These are phyloP conservation scores for Characodon lateralis DNA, from an alignment of 2,797 vertebrate genomes.

Conservation along the genomic window DNA sequence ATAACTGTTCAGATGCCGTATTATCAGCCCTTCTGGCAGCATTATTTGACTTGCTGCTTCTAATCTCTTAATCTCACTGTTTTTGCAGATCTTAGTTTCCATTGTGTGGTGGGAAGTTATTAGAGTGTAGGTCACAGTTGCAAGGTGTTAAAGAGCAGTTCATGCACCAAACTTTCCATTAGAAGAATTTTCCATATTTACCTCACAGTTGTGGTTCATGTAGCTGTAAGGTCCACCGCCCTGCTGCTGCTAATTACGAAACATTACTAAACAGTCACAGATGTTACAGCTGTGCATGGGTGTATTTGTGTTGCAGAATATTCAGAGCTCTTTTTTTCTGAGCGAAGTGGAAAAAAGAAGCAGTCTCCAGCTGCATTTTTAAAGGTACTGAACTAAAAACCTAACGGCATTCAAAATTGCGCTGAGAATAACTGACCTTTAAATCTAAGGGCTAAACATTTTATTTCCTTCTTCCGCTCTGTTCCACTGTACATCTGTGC, in stretches of 20 bases:
- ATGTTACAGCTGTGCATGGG: constrained; percentile 56
- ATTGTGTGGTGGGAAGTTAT: constrained; percentile 30
- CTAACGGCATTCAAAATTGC: neutral
- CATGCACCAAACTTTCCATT: constrained; percentile 71
- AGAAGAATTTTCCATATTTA: constrained; percentile 73
- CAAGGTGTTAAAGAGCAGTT: constrained; percentile 16
- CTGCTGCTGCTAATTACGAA: constrained; percentile 61
- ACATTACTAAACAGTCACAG: constrained; percentile 62
- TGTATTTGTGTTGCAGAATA: constrained; percentile 24
- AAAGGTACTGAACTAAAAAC: constrained; percentile 4
- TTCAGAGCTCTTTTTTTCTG: constrained; percentile 2
- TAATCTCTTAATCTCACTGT: neutral
- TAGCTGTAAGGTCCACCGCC: constrained; percentile 44
- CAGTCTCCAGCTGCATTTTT: constrained; percentile 4
- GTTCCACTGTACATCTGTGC: constrained; percentile 35
- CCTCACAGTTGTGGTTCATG: constrained; percentile 52
- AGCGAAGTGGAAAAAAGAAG: constrained; percentile 23
- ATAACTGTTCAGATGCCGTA: neutral
- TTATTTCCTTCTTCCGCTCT: neutral
- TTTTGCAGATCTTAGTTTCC: constrained; percentile 26
- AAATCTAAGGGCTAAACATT: neutral
- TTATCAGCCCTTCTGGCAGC: neutral
- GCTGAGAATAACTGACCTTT: constrained; percentile 19
- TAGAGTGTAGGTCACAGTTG: constrained; percentile 19
- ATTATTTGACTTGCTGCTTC: constrained; percentile 4